A percentile compares a stretch with the other conserved stretches of the same genome.
These are phyloP conservation scores for Pimpla rufipes DNA, from an alignment of 2,888 invertebrate genomes.

Conservation along the genomic window DNA sequence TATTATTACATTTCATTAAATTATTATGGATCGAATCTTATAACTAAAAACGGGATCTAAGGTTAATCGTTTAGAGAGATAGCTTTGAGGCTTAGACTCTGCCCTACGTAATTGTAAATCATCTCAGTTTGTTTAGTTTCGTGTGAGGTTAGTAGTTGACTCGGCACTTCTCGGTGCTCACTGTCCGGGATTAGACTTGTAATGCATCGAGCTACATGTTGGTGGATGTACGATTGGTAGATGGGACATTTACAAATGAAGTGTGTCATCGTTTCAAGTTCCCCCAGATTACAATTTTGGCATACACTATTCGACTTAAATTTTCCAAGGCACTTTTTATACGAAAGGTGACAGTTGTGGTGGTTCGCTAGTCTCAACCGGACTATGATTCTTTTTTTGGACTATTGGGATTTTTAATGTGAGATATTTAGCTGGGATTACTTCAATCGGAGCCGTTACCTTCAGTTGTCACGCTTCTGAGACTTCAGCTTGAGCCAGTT, in stretches of 20 bases:
- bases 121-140: too few relatives aligned
- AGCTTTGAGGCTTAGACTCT: not conserved
- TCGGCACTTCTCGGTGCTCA: too few relatives aligned
- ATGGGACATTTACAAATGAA: too few relatives aligned
- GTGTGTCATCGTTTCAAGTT: too few relatives aligned
- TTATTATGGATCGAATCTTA: too few relatives aligned
- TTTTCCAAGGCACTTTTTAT: constrained; percentile 14
- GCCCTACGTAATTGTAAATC: too few relatives aligned
- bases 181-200: too few relatives aligned
- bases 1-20: too few relatives aligned
- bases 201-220: too few relatives aligned
- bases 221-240: too few relatives aligned
- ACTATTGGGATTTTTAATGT: not conserved
- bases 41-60: not conserved
- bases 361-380: constrained; percentile 7
- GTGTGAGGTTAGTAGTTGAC: too few relatives aligned
- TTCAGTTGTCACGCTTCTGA: not conserved
- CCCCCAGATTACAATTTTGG: not conserved
- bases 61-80: not conserved
- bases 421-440: constrained; percentile 2
- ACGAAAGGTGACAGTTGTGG: not conserved
- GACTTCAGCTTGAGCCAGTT: not conserved
- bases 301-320: not conserved
- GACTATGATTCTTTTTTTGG: not conserved
- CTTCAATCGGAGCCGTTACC: not conserved